phyloP scores from a whole-genome alignment of 2,113 vertebrate species.

The Eurypyga helias region DNA sequence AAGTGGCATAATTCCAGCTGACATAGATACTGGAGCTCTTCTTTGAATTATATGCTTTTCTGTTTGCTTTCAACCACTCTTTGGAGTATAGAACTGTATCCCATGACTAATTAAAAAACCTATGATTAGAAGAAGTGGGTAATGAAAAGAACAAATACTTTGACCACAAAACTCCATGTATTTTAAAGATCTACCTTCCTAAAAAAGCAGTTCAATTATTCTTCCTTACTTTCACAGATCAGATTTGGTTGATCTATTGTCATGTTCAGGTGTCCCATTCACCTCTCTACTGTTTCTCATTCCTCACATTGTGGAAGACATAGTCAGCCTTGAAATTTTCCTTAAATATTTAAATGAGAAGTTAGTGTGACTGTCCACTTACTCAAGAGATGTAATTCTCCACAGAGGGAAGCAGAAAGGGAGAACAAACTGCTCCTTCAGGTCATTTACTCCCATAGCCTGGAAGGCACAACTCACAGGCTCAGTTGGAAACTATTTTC shows the following conservation, averaged over 20 bases:
- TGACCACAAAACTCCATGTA: neutral
- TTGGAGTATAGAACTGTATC: neutral
- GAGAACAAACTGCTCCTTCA: neutral
- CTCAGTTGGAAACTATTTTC: neutral
- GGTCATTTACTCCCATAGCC: rapidly evolving
- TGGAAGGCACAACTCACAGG: neutral
- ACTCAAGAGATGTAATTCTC: neutral
- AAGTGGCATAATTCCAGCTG: neutral
- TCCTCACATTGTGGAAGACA: neutral
- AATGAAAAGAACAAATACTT: neutral
- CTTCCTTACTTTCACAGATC: neutral
- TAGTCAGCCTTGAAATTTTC: neutral
- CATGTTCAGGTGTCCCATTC: neutral
- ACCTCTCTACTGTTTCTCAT: neutral
- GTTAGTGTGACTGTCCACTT: neutral
- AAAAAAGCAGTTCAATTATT: neutral
- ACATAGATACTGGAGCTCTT: neutral
- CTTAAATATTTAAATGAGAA: neutral
- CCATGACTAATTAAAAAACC: neutral
- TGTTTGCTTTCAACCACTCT: neutral
- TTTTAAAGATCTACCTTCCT: neutral
- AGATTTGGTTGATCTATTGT: neutral
- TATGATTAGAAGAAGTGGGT: neutral
- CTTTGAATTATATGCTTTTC: neutral
- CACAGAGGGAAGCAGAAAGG: neutral